phyloP scores from a whole-genome alignment of 2,888 invertebrate species.

The Mesorhabditis spiculigera region DNA sequence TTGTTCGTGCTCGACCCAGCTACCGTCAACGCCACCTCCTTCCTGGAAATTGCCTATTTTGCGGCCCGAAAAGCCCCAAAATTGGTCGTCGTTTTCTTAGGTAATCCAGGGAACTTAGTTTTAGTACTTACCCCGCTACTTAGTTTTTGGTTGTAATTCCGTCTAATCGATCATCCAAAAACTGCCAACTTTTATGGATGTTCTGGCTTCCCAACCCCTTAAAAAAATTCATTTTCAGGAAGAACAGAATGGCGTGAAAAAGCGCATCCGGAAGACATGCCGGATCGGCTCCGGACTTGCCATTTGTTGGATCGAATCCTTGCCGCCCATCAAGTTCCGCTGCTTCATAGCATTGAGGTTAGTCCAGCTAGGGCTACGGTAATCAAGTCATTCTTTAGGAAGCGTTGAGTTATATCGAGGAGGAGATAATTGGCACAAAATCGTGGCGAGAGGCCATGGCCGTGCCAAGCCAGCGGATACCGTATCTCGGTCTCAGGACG shows the following conservation, averaged over 20 bases:
- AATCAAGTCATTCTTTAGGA: constrained; percentile 26
- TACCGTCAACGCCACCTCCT: constrained; percentile 56
- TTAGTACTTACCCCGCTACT: too few relatives aligned
- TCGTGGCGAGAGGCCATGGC: constrained; percentile 38
- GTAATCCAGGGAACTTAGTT: neutral
- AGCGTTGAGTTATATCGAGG: constrained; percentile 54
- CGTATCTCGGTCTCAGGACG: constrained; percentile 48
- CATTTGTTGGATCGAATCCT: constrained; percentile 53
- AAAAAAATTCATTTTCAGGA: constrained; percentile 32
- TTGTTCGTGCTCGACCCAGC: constrained; percentile 58
- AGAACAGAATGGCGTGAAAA: constrained; percentile 54
- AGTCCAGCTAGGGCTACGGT: neutral
- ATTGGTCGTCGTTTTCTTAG: constrained; percentile 36
- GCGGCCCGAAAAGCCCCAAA: constrained; percentile 50
- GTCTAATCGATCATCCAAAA: too few relatives aligned
- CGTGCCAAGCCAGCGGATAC: constrained; percentile 44
- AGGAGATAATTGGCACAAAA: constrained; percentile 51
- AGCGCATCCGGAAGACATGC: constrained; percentile 51
- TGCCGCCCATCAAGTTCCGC: constrained; percentile 45
- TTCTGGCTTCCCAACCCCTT: neutral
- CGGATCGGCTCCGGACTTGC: constrained; percentile 53
- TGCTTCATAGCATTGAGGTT: constrained; percentile 36
- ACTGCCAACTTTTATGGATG: too few relatives aligned
- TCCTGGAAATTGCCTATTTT: constrained; percentile 57
- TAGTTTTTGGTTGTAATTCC: too few relatives aligned